phyloP scores from a whole-genome alignment of 2,113 vertebrate species.

The Oplegnathus fasciatus region DNA sequence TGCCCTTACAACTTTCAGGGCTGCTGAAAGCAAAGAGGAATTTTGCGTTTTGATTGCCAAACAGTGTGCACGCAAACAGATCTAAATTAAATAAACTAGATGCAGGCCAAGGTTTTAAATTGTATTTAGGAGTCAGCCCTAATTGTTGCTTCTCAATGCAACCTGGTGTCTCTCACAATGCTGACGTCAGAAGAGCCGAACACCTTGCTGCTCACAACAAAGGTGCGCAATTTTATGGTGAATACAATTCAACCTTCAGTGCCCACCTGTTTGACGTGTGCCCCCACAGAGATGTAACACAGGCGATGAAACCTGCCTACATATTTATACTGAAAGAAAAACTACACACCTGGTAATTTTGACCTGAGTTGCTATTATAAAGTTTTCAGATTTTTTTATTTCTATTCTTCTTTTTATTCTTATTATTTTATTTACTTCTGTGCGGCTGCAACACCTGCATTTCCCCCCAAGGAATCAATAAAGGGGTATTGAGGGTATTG shows the following conservation, averaged over 20 bases:
- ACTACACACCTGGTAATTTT: too few species aligned
- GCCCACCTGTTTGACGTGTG: neutral
- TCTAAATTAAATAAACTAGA: neutral
- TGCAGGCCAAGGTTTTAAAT: neutral
- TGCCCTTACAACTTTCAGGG: neutral
- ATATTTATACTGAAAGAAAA: too few species aligned
- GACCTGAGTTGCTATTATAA: too few species aligned
- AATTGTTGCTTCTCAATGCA: conserved; percentile 10
- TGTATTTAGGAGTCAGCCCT: neutral
- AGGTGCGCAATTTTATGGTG: neutral
- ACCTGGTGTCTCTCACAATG: neutral
- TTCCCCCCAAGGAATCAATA: too few species aligned
- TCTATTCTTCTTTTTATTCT: too few species aligned
- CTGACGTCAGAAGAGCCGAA: conserved; percentile 15
- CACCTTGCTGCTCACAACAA: neutral
- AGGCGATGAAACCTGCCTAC: neutral
- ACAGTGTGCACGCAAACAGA: neutral
- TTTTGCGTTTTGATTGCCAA: neutral
- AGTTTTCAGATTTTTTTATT: too few species aligned
- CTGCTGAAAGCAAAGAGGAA: neutral
- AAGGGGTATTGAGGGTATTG: too few species aligned
- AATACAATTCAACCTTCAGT: neutral
- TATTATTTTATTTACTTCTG: too few species aligned
- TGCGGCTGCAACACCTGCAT: too few species aligned
- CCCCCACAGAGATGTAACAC: neutral